Percentiles rank a stretch among this genome's conserved stretches.
phyloP scores from a whole-genome alignment of 2,113 vertebrate genomes.

The Sterna hirundo region DNA sequence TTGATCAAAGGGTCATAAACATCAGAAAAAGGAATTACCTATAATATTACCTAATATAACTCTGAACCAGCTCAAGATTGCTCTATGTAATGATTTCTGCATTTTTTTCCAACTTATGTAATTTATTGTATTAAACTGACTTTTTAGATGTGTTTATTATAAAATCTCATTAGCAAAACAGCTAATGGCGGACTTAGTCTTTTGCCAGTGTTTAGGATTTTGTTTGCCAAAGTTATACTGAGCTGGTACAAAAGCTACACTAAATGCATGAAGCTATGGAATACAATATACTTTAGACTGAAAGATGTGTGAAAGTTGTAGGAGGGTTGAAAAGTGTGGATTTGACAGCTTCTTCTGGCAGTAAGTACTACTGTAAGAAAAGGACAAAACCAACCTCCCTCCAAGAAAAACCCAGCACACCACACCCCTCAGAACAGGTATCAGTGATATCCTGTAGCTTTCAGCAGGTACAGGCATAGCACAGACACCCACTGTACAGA shows the following conservation, averaged over 20 bases:
- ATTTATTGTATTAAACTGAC: neutral
- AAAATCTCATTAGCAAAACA: neutral
- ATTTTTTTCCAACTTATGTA: neutral
- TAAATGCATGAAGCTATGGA: neutral
- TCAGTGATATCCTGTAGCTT: accelerated
- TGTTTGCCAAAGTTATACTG: neutral
- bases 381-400: neutral
- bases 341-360: neutral
- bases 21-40: neutral
- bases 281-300: neutral
- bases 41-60: neutral
- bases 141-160: neutral
- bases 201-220: neutral
- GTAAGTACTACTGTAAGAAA: neutral
- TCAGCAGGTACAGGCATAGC: neutral
- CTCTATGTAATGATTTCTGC: neutral
- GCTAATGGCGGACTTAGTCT: neutral
- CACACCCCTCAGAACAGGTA: neutral
- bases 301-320: neutral
- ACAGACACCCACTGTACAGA: neutral
- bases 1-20: neutral
- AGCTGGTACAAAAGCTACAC: neutral
- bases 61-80: neutral
- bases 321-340: neutral
- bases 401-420: neutral